These are phyloP conservation scores for Atrichornis clamosus DNA, from an alignment of 2,113 vertebrate genomes.

Conservation along the genomic window DNA sequence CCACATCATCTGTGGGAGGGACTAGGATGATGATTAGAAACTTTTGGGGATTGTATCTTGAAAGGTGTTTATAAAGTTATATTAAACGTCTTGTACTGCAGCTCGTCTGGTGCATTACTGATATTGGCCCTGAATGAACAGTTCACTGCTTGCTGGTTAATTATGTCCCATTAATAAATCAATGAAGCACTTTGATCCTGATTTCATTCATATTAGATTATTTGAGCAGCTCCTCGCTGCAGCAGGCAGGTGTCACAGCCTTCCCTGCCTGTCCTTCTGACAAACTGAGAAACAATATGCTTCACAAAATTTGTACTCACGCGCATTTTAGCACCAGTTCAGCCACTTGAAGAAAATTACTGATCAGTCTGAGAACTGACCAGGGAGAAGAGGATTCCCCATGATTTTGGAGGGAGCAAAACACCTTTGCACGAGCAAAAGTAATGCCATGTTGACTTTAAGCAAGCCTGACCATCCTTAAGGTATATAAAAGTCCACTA, in stretches of 20 bases:
- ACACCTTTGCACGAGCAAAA: not conserved
- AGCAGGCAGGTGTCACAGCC: not conserved
- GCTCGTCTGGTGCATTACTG: not conserved
- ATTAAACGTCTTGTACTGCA: not conserved
- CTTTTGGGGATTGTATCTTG: not conserved
- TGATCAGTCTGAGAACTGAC: not conserved
- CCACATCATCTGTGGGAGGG: not conserved
- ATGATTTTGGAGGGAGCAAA: not conserved
- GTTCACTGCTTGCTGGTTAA: slow-evolving; percentile 1
- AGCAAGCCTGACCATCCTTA: not conserved
- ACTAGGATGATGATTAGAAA: not conserved
- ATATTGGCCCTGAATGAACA: not conserved
- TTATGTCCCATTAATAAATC: slow-evolving; percentile 34
- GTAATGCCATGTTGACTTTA: not conserved
- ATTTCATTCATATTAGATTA: not conserved
- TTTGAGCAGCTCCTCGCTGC: not conserved
- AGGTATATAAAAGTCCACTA: not conserved
- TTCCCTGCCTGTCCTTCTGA: not conserved
- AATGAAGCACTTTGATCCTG: not conserved
- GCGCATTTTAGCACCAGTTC: not conserved
- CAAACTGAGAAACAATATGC: not conserved
- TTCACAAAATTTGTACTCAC: not conserved
- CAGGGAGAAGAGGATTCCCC: not conserved
- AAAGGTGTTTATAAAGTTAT: not conserved
- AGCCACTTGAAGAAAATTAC: not conserved